phyloP scores from a whole-genome alignment of 2,888 invertebrate genomes.

The Xanthia togata region DNA sequence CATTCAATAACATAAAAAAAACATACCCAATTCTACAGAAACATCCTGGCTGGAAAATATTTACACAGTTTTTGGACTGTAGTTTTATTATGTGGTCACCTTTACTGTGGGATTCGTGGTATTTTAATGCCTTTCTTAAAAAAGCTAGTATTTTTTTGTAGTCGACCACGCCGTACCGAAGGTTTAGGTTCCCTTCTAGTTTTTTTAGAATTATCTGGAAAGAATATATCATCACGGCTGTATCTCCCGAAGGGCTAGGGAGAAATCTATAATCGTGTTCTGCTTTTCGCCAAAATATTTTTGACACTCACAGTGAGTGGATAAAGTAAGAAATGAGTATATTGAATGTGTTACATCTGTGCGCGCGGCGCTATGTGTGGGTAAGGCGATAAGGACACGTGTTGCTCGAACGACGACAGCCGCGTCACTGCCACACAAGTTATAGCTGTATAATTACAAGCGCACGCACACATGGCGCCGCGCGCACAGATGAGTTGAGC shows the following conservation, averaged over 20 bases:
- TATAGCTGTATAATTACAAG: too few relatives aligned
- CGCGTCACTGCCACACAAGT: too few relatives aligned
- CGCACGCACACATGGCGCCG: too few relatives aligned
- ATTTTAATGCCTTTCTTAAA: conserved; percentile 60
- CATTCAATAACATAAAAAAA: background rate
- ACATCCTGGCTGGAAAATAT: conserved; percentile 73
- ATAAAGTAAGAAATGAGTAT: too few relatives aligned
- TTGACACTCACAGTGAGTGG: background rate
- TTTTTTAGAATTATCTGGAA: conserved; percentile 74
- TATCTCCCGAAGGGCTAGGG: background rate
- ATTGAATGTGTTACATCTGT: too few relatives aligned
- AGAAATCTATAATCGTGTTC: background rate
- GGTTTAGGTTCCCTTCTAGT: conserved; percentile 68
- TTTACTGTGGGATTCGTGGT: background rate
- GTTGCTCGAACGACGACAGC: too few relatives aligned
- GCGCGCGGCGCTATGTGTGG: too few relatives aligned
- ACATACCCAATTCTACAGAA: conserved; percentile 76
- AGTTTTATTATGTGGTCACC: conserved; percentile 58
- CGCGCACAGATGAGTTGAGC: too few relatives aligned
- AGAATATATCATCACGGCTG: background rate
- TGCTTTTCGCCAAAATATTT: background rate
- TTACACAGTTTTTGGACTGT: conserved; percentile 70
- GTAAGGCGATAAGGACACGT: too few relatives aligned
- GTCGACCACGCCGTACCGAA: conserved; percentile 69
- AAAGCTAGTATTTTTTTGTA: conserved; percentile 68